A percentile compares a stretch with the other conserved stretches of the same genome.
phyloP scores from a whole-genome alignment of 2,888 invertebrate species.

The Alitta virens region DNA sequence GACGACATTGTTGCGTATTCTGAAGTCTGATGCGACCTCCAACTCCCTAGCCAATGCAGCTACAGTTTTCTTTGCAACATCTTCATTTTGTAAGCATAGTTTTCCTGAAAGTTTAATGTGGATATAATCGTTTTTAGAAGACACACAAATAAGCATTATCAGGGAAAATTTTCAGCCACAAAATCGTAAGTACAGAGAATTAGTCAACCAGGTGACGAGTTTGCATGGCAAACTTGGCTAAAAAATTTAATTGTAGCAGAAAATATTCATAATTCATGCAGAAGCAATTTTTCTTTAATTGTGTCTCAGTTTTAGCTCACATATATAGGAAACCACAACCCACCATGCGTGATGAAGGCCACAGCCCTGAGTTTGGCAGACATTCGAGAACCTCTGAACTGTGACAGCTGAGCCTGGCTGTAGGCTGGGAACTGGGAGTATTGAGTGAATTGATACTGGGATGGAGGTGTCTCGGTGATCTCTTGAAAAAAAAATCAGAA shows the following conservation, averaged over 20 bases:
- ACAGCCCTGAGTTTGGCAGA: constrained; percentile 50
- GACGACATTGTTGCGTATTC: constrained; percentile 69
- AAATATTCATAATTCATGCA: too few species aligned
- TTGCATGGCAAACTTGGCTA: too few species aligned
- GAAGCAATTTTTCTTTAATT: too few species aligned
- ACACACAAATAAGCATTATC: too few species aligned
- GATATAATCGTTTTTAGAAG: too few species aligned
- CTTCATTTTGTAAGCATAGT: constrained; percentile 67
- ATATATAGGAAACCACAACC: constrained; percentile 20
- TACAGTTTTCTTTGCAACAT: constrained; percentile 65
- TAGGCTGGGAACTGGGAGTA: constrained; percentile 19
- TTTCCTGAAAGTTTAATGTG: constrained; percentile 62
- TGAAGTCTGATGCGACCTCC: constrained; percentile 59
- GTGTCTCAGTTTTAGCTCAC: too few species aligned
- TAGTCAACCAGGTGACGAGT: too few species aligned
- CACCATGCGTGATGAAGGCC: constrained; percentile 57
- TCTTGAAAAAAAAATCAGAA: too few species aligned
- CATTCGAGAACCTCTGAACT: constrained; percentile 50
- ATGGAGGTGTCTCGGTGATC: too few species aligned
- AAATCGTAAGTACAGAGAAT: too few species aligned
- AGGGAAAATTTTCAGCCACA: too few species aligned
- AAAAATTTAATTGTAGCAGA: too few species aligned
- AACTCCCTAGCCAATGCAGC: constrained; percentile 67
- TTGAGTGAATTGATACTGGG: neutral
- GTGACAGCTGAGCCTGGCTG: constrained; percentile 33